Evolutionary conservation across 2,113 vertebrate species (phyloP), one percentile per base, ranked within the genome.

Genomic region (Nematolebias whitei): DNA sequence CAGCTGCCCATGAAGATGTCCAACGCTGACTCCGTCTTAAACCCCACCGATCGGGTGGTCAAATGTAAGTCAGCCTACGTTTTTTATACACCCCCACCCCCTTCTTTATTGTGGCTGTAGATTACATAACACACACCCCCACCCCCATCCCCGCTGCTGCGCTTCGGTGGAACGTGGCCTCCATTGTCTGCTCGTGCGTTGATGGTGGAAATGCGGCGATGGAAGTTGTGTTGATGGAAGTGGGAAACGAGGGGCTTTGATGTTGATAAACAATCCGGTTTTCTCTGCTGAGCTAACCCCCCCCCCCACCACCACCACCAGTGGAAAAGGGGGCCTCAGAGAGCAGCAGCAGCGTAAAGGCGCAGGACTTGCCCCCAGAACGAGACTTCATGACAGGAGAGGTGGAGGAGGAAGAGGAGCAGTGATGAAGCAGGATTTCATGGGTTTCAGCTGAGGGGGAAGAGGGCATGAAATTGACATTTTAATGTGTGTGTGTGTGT

Each of bases 1-100:
- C 86, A 80, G 83, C 92, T 90, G 91, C 86, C 78, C 90, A 93
- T 93, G 93, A 94, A 94, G 93, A 94, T 94, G 93, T 93, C 93
- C 86, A 93, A 93, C 93, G 88, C 84, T 82, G 93, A 94, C 92
- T 92, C 92, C 88, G 93, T 91, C 90, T 87, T 92, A 83, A 93
- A 91, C 87, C 85, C 92, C 89, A 75, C 92, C 82, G 93, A 94
- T 63, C 88, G 93, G 87, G 45, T 93, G 92, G 93, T 94, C 66
- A 94, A 94, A 93, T 92, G 93, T 93, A 87, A 92, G 93, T 92
- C 49, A 68, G 32, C 67, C 68, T 45, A 20, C 54, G 57, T 79
- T 73, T 67, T 41, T 29, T 29, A 6, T 29, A 3, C 6, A 3
- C 26, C 26, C 26, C 26, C 26, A 29, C 26, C 26, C 26, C 26